Evolutionary conservation across 2,888 invertebrate genomes (phyloP).

Genomic region (Hypercompe scribonia): DNA sequence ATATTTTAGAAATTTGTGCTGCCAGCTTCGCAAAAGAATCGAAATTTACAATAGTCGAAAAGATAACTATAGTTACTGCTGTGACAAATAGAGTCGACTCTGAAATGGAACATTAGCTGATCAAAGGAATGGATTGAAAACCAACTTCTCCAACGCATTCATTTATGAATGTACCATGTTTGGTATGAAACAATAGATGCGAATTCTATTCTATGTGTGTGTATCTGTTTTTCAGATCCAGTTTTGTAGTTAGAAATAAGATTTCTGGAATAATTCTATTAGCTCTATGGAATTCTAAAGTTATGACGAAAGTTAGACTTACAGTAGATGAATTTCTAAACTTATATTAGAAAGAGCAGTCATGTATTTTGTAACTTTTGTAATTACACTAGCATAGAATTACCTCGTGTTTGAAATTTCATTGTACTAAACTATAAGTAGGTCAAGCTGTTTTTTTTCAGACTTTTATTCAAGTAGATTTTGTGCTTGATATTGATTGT

Average conservation of each 20-base stretch:
- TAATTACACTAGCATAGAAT: neutral
- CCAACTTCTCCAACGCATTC: neutral
- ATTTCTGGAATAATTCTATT: neutral
- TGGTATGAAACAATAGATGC: neutral
- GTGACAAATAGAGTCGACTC: neutral
- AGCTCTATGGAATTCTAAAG: neutral
- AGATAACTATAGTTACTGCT: neutral
- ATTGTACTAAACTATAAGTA: neutral
- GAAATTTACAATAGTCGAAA: neutral
- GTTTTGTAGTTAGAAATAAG: neutral
- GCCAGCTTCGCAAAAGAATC: neutral
- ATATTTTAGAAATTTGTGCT: too few species aligned
- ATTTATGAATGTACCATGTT: slow-evolving; percentile 11
- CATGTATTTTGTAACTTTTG: neutral
- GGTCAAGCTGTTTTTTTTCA: neutral
- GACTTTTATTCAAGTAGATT: neutral
- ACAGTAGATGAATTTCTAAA: neutral
- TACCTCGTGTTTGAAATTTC: neutral
- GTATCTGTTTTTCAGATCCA: neutral
- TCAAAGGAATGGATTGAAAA: slow-evolving; percentile 15
- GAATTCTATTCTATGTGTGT: neutral
- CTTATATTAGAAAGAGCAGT: neutral
- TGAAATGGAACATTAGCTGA: slow-evolving; percentile 18
- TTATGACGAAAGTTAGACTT: neutral
- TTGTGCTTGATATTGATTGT: neutral